These are phyloP conservation scores for Oreohelix idahoensis DNA, from an alignment of 1,140 invertebrate genomes.

Conservation along the genomic window DNA sequence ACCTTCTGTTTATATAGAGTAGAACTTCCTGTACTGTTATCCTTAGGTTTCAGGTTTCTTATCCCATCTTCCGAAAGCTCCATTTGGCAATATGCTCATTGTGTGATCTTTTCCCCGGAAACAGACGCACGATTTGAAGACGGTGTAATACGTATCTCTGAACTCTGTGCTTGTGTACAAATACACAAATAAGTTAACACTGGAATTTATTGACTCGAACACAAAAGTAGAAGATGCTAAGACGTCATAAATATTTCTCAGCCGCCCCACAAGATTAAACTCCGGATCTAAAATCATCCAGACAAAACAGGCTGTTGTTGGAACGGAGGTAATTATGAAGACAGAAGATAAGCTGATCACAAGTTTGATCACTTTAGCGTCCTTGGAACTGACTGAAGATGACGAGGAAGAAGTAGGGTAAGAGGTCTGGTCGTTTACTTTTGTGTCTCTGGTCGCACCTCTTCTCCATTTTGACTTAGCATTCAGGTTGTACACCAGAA, in stretches of 20 bases:
- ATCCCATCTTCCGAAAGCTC: too few relatives aligned
- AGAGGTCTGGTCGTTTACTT: background rate
- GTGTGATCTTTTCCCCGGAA: too few relatives aligned
- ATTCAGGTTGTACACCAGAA: slow-evolving; percentile 4
- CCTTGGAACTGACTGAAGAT: background rate
- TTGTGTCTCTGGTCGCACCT: background rate
- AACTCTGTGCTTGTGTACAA: background rate
- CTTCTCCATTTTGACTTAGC: slow-evolving; percentile 18
- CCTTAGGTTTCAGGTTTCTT: too few relatives aligned
- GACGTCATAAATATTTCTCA: background rate
- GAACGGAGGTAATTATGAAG: slow-evolving; percentile 4
- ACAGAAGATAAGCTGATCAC: background rate
- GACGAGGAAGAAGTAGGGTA: too few relatives aligned
- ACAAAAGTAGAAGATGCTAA: background rate
- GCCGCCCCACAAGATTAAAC: slow-evolving; percentile 6
- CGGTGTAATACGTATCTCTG: background rate
- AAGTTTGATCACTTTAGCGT: slow-evolving; percentile 20
- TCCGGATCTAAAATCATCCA: slow-evolving; percentile 16
- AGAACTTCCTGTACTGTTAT: too few relatives aligned
- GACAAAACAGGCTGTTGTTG: background rate
- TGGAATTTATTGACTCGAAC: slow-evolving; percentile 18
- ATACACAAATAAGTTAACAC: slow-evolving; percentile 21
- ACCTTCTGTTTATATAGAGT: too few relatives aligned
- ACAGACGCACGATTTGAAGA: too few relatives aligned
- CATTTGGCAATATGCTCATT: too few relatives aligned